Conservation (phyloP, 2,113 vertebrate genomes). For the Ceuthmochares aereus region DNA sequence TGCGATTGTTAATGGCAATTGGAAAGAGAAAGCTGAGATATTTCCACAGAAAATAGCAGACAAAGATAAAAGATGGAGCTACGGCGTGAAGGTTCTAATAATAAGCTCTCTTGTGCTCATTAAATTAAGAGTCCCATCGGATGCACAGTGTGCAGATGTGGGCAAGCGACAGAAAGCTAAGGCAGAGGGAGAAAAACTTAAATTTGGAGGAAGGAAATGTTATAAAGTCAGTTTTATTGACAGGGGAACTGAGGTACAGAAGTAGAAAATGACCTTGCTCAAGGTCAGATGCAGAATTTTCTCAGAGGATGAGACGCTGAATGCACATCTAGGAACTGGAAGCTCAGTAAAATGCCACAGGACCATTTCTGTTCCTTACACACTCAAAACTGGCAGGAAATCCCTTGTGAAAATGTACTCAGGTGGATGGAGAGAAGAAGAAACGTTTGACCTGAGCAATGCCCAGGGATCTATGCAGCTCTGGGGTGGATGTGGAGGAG, state of each 20-base stretch:
- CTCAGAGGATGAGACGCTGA: background rate
- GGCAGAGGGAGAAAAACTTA: background rate
- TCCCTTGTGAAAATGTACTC: fast-evolving
- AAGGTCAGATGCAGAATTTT: slow-evolving; percentile 14
- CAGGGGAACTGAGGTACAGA: background rate
- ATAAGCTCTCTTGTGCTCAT: background rate
- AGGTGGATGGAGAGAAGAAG: background rate
- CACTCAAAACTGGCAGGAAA: background rate
- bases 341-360: background rate
- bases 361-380: background rate
- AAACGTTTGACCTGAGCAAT: fast-evolving
- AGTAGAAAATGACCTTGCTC: background rate
- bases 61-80: slow-evolving; percentile 11
- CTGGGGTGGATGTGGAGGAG: background rate
- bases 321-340: background rate
- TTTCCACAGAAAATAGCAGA: slow-evolving; percentile 31
- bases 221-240: background rate
- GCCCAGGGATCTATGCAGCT: background rate
- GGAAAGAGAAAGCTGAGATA: slow-evolving; percentile 10
- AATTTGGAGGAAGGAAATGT: background rate
- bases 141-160: background rate
- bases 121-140: background rate
- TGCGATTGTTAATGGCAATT: background rate
- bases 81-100: background rate
- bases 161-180: background rate